These are phyloP conservation scores for Hydrotaea diabolus DNA, from an alignment of 2,888 invertebrate species.

Conservation along the genomic window DNA sequence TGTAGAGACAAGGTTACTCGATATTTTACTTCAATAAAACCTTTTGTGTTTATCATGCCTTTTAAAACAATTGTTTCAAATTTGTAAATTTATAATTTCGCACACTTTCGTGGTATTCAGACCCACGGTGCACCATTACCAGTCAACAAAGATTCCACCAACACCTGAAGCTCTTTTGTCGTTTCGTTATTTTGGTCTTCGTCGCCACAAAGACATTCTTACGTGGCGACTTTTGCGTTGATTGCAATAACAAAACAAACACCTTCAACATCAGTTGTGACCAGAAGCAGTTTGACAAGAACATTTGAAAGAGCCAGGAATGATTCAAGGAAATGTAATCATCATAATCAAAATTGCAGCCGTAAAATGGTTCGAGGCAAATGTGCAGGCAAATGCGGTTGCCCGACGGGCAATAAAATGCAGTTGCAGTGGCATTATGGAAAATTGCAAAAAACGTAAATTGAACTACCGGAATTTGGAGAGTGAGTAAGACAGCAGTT, in stretches of 20 bases:
- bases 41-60: too few relatives aligned
- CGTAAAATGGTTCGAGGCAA: background rate
- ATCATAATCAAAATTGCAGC: background rate
- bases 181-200: background rate
- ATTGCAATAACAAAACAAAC: background rate
- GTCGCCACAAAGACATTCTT: background rate
- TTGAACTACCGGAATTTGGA: background rate
- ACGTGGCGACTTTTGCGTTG: background rate
- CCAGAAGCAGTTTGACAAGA: constrained; percentile 28
- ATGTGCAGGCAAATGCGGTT: background rate
- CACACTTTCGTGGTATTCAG: too few relatives aligned
- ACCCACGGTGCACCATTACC: too few relatives aligned
- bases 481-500: too few relatives aligned
- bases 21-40: too few relatives aligned
- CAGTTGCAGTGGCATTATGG: background rate
- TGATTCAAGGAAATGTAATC: constrained; percentile 2
- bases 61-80: too few relatives aligned
- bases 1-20: too few relatives aligned
- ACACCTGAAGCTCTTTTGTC: constrained; percentile 7
- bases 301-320: background rate
- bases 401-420: background rate
- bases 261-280: constrained; percentile 4
- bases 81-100: too few relatives aligned
- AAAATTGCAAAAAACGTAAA: background rate
- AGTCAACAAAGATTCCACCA: too few relatives aligned